Base-by-base conservation (phyloP, 2,888 invertebrate genomes). In the Lordiphosa fenestrarum region DNA sequence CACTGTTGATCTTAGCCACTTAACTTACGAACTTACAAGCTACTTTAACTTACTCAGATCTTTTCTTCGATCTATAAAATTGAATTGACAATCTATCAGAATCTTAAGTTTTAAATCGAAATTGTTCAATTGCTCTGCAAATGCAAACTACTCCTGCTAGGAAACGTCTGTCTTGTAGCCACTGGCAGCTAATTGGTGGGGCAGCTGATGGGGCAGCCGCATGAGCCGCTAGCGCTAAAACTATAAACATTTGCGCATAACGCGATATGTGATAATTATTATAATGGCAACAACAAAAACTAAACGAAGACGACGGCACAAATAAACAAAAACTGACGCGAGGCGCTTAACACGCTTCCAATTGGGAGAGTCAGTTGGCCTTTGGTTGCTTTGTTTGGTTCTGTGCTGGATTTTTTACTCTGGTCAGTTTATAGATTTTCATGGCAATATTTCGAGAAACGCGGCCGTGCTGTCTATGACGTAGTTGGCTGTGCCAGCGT, bases 271-370 rank as follows among this genome's bases (percentile, higher is more conserved):
- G 66, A 71, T 71, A 81, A 83, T 69, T 81, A 73, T 71, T 67
- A 69, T 77, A 66, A 77, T 66, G 62, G 74, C 71, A 48, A 61
- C 55, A 73, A 25, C 64, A 54, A 52, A 35, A 63, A 30, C 56
- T 13, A 47, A 51, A 46, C 25, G 51, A 57, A 47, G 30, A 37
- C 15, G 52, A 50, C 54, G 53, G 71, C 57, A 55, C 44, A 72
- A 81, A 74, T 81, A 80, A 81, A 81, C 81, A 77, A 73, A 39
- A 19, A 62, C 58, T 47, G 52, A 61, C 47, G 71, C 68, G 53
- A 66, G 53, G 62, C 77, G 70, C 74, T 58, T 67, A 83, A 80
- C 83, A 80, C 73, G 72, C 81, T 80, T 76, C 62, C 68, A 68
- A 72, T 80, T 83, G 80, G 71, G 73, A 70, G 68, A 73, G 76